These are phyloP conservation scores for Xanthia togata DNA, from an alignment of 2,888 invertebrate genomes.

Conservation along the genomic window DNA sequence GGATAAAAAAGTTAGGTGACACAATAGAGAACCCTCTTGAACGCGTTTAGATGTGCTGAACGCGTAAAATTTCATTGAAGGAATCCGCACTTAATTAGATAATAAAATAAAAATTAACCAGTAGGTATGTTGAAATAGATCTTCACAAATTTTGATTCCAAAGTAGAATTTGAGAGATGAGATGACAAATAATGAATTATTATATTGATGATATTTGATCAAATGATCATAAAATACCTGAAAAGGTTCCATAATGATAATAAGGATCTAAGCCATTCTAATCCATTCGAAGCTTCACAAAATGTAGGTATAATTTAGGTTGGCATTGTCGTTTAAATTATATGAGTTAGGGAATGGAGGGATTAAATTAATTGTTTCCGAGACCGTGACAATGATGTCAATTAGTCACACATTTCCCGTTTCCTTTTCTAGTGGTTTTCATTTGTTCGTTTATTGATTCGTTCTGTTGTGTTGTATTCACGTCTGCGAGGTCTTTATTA, in stretches of 20 bases:
- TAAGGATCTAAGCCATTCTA: conserved; percentile 25
- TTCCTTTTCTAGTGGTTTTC: conserved; percentile 11
- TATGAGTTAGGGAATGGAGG: conserved; percentile 21
- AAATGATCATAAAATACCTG: conserved; percentile 12
- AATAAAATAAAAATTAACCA: neutral
- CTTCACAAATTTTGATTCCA: neutral
- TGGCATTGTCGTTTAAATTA: conserved; percentile 46
- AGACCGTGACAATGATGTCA: conserved; percentile 34
- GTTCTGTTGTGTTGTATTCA: neutral
- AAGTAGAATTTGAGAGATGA: neutral
- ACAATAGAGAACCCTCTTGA: too few relatives aligned
- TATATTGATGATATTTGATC: neutral
- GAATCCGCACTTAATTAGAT: neutral
- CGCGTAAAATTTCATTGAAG: too few relatives aligned
- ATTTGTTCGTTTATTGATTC: conserved; percentile 34
- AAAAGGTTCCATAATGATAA: conserved; percentile 8
- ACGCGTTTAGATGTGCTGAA: too few relatives aligned
- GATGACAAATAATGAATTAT: neutral
- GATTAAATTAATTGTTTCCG: conserved; percentile 51
- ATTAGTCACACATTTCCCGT: conserved; percentile 41
- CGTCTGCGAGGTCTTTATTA: neutral
- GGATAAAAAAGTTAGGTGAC: too few relatives aligned
- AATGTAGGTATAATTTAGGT: conserved; percentile 17
- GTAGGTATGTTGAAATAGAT: neutral
- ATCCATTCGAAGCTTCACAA: conserved; percentile 40